Conservation (phyloP, 1,140 invertebrate genomes). For the Heliconius himera region DNA sequence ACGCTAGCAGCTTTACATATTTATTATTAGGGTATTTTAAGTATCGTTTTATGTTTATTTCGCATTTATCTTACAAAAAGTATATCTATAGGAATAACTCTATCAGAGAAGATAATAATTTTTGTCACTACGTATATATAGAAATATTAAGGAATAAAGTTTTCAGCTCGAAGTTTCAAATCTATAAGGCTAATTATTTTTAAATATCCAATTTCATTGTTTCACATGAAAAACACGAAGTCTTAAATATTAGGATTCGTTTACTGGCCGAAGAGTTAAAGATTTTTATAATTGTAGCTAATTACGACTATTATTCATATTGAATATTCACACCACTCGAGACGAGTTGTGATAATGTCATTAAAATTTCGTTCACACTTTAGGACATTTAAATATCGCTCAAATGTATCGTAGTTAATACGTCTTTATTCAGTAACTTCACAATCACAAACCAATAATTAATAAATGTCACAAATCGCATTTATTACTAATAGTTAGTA, state of each 20-base stretch:
- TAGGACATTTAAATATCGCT: background rate
- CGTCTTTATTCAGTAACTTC: background rate
- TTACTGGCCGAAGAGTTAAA: constrained; percentile 7
- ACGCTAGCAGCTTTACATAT: background rate
- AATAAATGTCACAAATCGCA: background rate
- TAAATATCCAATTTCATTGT: constrained; percentile 17
- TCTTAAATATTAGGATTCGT: constrained; percentile 16
- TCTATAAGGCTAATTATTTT: constrained; percentile 25
- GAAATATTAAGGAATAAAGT: constrained; percentile 22
- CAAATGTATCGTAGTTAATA: no score
- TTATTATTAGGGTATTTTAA: constrained; percentile 2
- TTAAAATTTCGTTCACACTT: constrained; percentile 4
- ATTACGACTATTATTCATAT: constrained; percentile 1
- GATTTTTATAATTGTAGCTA: constrained; percentile 4
- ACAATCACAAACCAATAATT: background rate
- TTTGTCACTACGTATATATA: constrained; percentile 28
- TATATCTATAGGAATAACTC: constrained; percentile 18
- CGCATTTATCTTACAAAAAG: background rate
- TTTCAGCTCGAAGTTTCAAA: constrained; percentile 27
- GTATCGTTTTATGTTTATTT: constrained; percentile 5
- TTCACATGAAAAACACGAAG: constrained; percentile 5
- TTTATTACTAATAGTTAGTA: background rate
- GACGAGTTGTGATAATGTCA: background rate
- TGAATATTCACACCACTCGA: background rate
- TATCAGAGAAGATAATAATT: constrained; percentile 15